These are phyloP conservation scores for Enhydra lutris DNA, from an alignment of 2,113 vertebrate species.

Conservation along the genomic window DNA sequence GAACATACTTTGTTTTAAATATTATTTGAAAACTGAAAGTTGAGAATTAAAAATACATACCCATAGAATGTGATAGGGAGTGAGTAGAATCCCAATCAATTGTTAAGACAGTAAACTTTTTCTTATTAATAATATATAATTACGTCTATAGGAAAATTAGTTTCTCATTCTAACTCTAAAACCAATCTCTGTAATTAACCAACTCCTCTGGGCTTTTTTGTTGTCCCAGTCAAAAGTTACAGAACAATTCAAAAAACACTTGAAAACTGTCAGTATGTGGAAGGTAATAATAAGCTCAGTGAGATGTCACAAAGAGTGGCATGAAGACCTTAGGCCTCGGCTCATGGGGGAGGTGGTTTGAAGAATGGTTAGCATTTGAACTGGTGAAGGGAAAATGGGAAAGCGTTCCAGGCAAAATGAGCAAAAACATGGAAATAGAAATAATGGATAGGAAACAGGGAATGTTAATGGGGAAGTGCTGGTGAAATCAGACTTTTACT, in stretches of 20 bases:
- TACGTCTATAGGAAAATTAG: slow-evolving; percentile 16
- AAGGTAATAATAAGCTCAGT: background rate
- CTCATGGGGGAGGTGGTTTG: background rate
- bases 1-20: background rate
- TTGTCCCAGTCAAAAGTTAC: background rate
- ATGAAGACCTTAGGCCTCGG: background rate
- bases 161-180: background rate
- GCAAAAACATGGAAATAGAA: background rate
- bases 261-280: background rate
- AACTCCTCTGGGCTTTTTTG: background rate
- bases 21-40: background rate
- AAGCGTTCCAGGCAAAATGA: background rate
- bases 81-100: background rate
- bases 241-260: background rate
- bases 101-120: background rate
- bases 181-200: background rate
- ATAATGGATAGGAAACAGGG: background rate
- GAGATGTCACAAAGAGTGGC: background rate
- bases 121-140: background rate
- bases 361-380: background rate
- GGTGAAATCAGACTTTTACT: background rate
- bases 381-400: background rate
- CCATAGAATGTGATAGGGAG: background rate
- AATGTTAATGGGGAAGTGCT: background rate
- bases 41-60: slow-evolving; percentile 36